Evolutionary conservation across 2,888 invertebrate genomes (phyloP), one percentile per base, ranked within the genome.

Genomic region (Ectobius pallidus): DNA sequence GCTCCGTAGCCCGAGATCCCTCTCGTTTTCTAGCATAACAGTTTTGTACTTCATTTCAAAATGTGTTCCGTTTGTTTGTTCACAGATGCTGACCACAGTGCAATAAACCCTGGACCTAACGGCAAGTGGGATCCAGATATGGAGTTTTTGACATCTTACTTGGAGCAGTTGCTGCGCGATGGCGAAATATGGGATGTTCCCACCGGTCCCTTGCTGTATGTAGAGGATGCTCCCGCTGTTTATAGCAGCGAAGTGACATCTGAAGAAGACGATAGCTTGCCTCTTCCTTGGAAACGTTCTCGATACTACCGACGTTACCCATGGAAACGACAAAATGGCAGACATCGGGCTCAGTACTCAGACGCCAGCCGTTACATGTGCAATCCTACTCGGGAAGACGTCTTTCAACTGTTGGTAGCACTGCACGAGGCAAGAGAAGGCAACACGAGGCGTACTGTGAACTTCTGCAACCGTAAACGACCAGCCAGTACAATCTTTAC

Each of bases 301-400:
- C 85, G 88, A 73, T 88, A 87, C 78, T 88, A 87, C 79, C 84
- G 88, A 75, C 86, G 87, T 76, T 89, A 88, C 81, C 88, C 89
- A 27, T 88, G 88, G 87, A 89, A 89, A 79, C 83, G 89, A 65
- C 88, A 89, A 78, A 88, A 86, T 69, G 68, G 75, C 34, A 73
- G 73, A 55, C 55, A 76, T 71, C 70, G 74, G 75, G 75, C 58
- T 11, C 44, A 63, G 46, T 88, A 88, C 79, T 88, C 88, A 77
- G 86, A 87, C 25, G 88, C 88, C 77, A 82, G 86, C 73, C 83
- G 85, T 67, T 88, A 88, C 77, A 82, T 88, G 76, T 90, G 90
- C 78, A 87, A 86, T 70, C 89, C 89, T n/a, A 86, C 85, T 72
- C 86, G 87, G 78, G 86, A 88, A 77, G 90, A 90, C 78, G 87